These are phyloP conservation scores for Mus caroli DNA, from an alignment of 2,797 vertebrate species.

Conservation along the genomic window DNA sequence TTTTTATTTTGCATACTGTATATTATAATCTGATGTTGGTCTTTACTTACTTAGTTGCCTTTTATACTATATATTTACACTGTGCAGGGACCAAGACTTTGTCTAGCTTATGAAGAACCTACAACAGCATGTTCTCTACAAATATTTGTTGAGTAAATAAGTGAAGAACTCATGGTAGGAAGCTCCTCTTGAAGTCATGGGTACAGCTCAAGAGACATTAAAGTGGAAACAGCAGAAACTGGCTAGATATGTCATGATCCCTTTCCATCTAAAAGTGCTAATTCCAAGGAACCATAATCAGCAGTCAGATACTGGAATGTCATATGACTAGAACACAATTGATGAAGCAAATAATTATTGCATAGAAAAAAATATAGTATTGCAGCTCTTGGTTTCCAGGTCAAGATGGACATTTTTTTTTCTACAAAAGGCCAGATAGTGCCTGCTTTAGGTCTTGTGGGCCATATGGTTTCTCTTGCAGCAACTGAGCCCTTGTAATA, in stretches of 20 bases:
- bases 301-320: background rate
- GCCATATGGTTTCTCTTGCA: background rate
- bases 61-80: background rate
- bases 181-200: background rate
- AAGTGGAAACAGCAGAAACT: background rate
- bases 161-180: background rate
- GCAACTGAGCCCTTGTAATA: background rate
- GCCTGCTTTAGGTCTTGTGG: background rate
- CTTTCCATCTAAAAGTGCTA: constrained; percentile 36
- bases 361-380: background rate
- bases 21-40: background rate
- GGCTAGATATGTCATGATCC: background rate
- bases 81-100: background rate
- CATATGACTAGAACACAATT: background rate
- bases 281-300: background rate
- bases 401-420: background rate
- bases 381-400: background rate
- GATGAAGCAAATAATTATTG: background rate
- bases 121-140: background rate
- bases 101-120: background rate
- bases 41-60: background rate
- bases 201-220: background rate
- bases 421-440: background rate
- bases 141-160: background rate
- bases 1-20: constrained; percentile 2